Evolutionary conservation across 2,113 vertebrate species (phyloP).

Genomic region (Hippocampus barbouri): DNA sequence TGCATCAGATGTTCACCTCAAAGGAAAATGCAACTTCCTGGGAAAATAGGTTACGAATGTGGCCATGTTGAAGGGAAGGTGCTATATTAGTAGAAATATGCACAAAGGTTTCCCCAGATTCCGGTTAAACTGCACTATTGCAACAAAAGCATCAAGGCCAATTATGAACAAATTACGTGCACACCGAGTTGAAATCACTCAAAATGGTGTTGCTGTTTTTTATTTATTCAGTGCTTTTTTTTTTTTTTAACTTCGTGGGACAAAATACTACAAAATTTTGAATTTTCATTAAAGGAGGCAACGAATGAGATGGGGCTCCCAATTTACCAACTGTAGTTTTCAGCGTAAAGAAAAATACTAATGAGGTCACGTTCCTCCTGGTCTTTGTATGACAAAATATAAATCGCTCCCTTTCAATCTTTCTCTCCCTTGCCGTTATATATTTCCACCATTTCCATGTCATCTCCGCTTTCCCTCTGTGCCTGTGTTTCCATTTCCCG

Average conservation of each 20-base stretch:
- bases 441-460: slow-evolving; percentile 57
- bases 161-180: too few relatives aligned
- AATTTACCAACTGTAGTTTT: too few relatives aligned
- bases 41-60: too few relatives aligned
- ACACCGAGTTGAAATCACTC: not conserved
- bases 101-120: too few relatives aligned
- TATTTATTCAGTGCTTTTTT: not conserved
- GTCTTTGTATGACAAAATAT: slow-evolving; percentile 52
- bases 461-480: slow-evolving; percentile 34
- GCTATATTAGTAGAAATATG: too few relatives aligned
- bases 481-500: slow-evolving; percentile 42
- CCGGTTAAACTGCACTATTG: too few relatives aligned
- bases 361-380: slow-evolving; percentile 48
- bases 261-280: not conserved
- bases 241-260: not conserved
- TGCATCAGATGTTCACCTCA: too few relatives aligned
- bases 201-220: not conserved
- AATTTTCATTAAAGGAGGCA: not conserved
- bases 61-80: too few relatives aligned
- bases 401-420: slow-evolving; percentile 38
- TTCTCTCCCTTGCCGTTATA: slow-evolving; percentile 47
- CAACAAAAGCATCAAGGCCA: too few relatives aligned
- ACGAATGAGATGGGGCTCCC: not conserved
- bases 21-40: too few relatives aligned
- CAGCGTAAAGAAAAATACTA: slow-evolving; percentile 26